Evolutionary conservation across 2,888 invertebrate species (phyloP).

Genomic region (Cyrtodaria siliqua): DNA sequence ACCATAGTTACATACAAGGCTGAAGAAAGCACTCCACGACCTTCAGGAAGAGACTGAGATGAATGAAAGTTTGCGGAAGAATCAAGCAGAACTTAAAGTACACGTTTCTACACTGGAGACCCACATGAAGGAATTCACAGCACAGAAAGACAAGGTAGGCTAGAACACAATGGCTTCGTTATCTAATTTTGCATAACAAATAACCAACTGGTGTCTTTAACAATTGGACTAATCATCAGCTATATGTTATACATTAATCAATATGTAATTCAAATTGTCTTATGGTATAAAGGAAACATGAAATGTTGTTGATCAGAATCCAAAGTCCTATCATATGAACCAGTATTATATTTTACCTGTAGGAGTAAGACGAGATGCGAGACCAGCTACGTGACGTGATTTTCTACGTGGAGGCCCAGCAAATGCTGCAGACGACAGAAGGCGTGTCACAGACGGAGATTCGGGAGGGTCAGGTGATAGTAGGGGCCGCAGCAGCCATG

Average conservation of each 20-base stretch:
- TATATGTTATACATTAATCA: too few relatives aligned
- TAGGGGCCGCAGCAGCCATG: constrained; percentile 83
- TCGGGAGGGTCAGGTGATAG: constrained; percentile 88
- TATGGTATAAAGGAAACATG: too few relatives aligned
- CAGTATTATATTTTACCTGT: too few relatives aligned
- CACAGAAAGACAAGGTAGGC: constrained; percentile 85
- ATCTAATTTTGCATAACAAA: too few relatives aligned
- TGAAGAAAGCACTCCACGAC: constrained; percentile 90
- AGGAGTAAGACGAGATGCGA: constrained; percentile 92
- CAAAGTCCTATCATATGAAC: too few relatives aligned
- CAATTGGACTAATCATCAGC: too few relatives aligned
- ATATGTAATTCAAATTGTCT: too few relatives aligned
- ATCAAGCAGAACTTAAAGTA: constrained; percentile 90
- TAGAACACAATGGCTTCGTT: too few relatives aligned
- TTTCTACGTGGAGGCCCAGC: constrained; percentile 97
- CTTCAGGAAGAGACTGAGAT: constrained; percentile 94
- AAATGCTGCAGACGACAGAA: constrained; percentile 85
- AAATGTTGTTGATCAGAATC: too few relatives aligned
- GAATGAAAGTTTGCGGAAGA: constrained; percentile 91
- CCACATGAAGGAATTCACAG: constrained; percentile 72
- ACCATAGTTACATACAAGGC: constrained; percentile 85
- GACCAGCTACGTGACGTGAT: constrained; percentile 98
- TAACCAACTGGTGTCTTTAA: too few relatives aligned
- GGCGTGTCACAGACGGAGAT: constrained; percentile 83
- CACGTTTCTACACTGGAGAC: constrained; percentile 76